Evolutionary conservation across 1,140 invertebrate genomes (phyloP), one percentile per base, ranked within the genome.

Genomic region (Alviniconcha marisindica): DNA sequence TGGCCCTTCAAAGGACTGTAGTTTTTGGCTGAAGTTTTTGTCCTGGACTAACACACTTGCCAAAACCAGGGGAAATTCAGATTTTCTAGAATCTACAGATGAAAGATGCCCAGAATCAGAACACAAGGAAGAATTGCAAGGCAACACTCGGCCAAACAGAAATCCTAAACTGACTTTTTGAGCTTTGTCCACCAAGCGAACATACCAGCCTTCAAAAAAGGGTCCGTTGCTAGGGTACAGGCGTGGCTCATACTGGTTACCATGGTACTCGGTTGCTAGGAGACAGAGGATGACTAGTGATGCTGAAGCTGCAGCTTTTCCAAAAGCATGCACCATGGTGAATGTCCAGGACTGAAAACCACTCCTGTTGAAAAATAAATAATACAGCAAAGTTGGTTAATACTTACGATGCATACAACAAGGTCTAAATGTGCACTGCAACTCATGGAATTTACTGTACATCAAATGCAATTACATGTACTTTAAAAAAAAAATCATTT

Each of bases 111-210:
- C 33, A 40, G 69, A 40, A 33, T 2, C 24, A 18, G 33, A 1
- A 5, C 14, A 1, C 1, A 1, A 33, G 3, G 69, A 71, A 71
- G 18, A 40, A 3, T 77, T 56, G 18, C 56, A 24, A 28, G 87
- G 85, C 40, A 88, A 56, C 36, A 90, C 88, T 78, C 79, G 84
- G 18, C 89, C 88, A 83, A 89, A 89, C 54, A 90, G 38, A 38
- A 89, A 71, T 78, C 89, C 89, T 71, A 87, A 33, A 73, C 87
- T 78, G 5, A 73, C 18, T 3, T 71, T n/a, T 24, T 66, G 31
- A 60, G 66, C 31, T 4, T 3, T 15, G 44, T 86, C 85, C 21
- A 83, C 69, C 2, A 86, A 56, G 10, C 85, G 44, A 60, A 84
- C 21, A 48, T 86, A 86, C 85, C 85, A 83, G 18, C 38, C 54